A percentile compares a stretch with the other conserved stretches of the same genome.
phyloP scores from a whole-genome alignment of 2,888 invertebrate species.

The Coelinius sp. region DNA sequence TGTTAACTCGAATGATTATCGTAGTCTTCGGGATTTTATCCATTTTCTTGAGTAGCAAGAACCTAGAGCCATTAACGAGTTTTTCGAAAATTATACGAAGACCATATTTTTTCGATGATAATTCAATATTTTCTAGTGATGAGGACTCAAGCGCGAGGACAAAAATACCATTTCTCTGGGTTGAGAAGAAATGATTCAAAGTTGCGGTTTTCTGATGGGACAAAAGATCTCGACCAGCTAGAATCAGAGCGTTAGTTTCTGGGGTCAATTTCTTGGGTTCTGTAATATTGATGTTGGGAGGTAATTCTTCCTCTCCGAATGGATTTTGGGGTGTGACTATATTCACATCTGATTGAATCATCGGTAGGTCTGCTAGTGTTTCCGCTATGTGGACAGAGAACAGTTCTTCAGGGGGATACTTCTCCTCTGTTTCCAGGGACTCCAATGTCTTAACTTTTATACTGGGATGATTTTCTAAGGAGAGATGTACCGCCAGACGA shows the following conservation, averaged over 20 bases:
- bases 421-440: conserved; percentile 57
- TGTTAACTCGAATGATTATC: conserved; percentile 55
- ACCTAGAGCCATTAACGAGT: conserved; percentile 41
- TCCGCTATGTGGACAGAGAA: conserved; percentile 74
- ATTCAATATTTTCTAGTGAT: background rate
- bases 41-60: conserved; percentile 54
- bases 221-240: conserved; percentile 73
- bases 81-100: conserved; percentile 59
- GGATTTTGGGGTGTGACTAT: conserved; percentile 70
- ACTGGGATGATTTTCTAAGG: conserved; percentile 71
- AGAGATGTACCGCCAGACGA: conserved; percentile 70
- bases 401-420: conserved; percentile 59
- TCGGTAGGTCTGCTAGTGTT: conserved; percentile 78
- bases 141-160: conserved; percentile 55
- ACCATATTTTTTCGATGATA: background rate
- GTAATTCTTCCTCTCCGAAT: conserved; percentile 72
- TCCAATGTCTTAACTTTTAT: conserved; percentile 65
- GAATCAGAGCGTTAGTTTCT: conserved; percentile 73
- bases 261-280: conserved; percentile 74
- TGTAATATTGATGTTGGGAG: conserved; percentile 74
- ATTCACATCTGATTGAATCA: conserved; percentile 78
- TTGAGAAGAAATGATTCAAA: conserved; percentile 42
- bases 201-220: conserved; percentile 51
- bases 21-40: conserved; percentile 54
- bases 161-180: conserved; percentile 55